Base-by-base conservation (phyloP, 53 echinoderm and acorn worm species). In the Zoroaster sp. region DNA sequence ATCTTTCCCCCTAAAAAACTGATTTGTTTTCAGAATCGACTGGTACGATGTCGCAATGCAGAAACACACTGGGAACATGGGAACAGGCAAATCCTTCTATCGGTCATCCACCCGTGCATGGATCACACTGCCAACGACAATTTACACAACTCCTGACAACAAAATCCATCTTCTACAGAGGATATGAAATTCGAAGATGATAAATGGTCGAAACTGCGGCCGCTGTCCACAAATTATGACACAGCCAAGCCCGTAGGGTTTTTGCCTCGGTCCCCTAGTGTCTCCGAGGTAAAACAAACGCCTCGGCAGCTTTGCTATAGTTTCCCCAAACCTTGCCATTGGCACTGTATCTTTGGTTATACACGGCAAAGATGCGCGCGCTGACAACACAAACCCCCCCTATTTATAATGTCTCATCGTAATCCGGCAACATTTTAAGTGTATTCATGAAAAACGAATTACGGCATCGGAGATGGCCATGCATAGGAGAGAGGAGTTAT, bases 391-490 rank as follows among this genome's bases (percentile, higher is more conserved):
- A 15, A 4, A 0, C 68, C 68, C 66, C 41, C 69, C 69, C n/a
- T n/a, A n/a, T n/a, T n/a, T n/a, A n/a, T n/a, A n/a, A n/a, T n/a
- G n/a, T n/a, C n/a, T n/a, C n/a, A 25, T 49, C 66, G 71, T 71
- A 85, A 71, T 71, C 85, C 21, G 52, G 85, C 85, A 71, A 71
- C 85, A 49, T 69, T 66, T 66, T 85, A 85, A 70, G 71, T 51
- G 23, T 85, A 85, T 85, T 85, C 85, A 85, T 85, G 85, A 85
- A 85, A 49, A 69, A 47, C 85, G 85, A 85, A 85, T 85, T 85
- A 85, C 85, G 71, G 71, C 71, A 85, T 21, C 49, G 70, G 33
- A 35, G 79, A 23, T 77, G 34, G 79, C 37, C 33, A 30, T 35
- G 78, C 35, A 23, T 25, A 32, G 66, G 68, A 66, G 44, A 12